Percentiles rank a stretch among this genome's conserved stretches.
phyloP scores from a whole-genome alignment of 2,797 vertebrate species.

The Lagodon rhomboides region DNA sequence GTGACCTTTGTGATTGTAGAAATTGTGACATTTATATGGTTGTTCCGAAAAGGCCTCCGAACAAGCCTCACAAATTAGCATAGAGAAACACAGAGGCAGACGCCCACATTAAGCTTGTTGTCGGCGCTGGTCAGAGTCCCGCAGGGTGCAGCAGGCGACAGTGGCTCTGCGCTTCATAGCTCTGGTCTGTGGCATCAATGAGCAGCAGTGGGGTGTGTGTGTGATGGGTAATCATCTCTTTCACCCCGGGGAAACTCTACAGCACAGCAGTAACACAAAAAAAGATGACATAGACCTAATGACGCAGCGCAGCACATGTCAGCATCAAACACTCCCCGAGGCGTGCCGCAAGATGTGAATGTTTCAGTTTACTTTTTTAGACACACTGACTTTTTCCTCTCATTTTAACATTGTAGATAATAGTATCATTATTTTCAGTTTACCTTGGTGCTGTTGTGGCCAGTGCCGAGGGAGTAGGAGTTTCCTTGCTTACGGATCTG shows the following conservation, averaged over 20 bases:
- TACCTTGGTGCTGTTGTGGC: constrained; percentile 88
- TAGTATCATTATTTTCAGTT: constrained; percentile 4
- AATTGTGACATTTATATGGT: constrained; percentile 37
- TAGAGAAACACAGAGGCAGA: not conserved
- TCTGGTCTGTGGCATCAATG: constrained; percentile 87
- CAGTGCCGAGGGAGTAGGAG: constrained; percentile 86
- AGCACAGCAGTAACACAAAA: constrained; percentile 60
- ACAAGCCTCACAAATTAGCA: constrained; percentile 24
- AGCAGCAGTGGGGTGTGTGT: constrained; percentile 87
- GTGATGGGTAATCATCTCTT: constrained; percentile 89
- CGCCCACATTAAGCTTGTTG: constrained; percentile 20
- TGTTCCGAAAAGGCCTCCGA: constrained; percentile 19
- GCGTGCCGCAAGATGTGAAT: constrained; percentile 47
- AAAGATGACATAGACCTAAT: constrained; percentile 65
- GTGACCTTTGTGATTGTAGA: constrained; percentile 33
- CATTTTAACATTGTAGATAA: constrained; percentile 11
- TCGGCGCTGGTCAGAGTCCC: constrained; percentile 60
- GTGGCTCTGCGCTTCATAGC: constrained; percentile 79
- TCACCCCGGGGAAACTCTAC: constrained; percentile 89
- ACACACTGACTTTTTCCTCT: constrained; percentile 11
- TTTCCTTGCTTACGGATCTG: constrained; percentile 84
- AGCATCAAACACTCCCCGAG: constrained; percentile 42
- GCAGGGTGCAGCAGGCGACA: constrained; percentile 86
- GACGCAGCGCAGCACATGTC: constrained; percentile 55
- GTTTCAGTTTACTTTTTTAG: constrained; percentile 45